Evolutionary conservation across 2,113 vertebrate genomes (phyloP), one percentile per base, ranked within the genome.

Genomic region (Oxygymnocypris stewartii): DNA sequence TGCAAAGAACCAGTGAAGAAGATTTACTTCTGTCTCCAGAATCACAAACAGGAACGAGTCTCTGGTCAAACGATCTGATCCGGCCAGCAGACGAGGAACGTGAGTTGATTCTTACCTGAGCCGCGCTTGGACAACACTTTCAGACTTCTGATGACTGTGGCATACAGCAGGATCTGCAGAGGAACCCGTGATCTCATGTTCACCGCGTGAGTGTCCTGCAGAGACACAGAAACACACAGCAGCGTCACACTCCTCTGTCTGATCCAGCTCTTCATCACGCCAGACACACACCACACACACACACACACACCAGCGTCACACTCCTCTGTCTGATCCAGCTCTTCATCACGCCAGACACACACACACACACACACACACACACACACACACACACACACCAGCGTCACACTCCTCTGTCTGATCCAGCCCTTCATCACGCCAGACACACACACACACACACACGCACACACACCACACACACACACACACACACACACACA

Each of bases 121-220:
- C 97, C 97, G 94, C 98, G 96, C 93, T 99, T 99, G 85, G 97
- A 98, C 92, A 99, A 96, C 91, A 98, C 96, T 94, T 99, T 99
- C 93, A 97, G 92, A 94, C 97, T 97, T 93, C 97, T 96, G 93
- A 96, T 94, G 88, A 97, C 93, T 86, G 95, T 93, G 89, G 96
- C 96, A 88, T 97, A 97, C 93, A 98, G 94, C 91, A 99, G 95
- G 93, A 99, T 94, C 95, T 98, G 96, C 91, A 97, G 96, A 84
- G 97, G 96, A 93, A 97, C 95, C 89, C 95, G 95, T 93, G 95
- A 95, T 97, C 97, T 98, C 97, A 99, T 99, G 94, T 95, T 92
- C 93, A 92, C 90, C 93, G 91, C 95, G 96, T 88, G 87, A 91
- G 84, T 84, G 90, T 94, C 91, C 93, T 95, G 96, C 86, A 86